Base-by-base conservation (phyloP, 2,113 vertebrate genomes). In the Marmota flaviventris region DNA sequence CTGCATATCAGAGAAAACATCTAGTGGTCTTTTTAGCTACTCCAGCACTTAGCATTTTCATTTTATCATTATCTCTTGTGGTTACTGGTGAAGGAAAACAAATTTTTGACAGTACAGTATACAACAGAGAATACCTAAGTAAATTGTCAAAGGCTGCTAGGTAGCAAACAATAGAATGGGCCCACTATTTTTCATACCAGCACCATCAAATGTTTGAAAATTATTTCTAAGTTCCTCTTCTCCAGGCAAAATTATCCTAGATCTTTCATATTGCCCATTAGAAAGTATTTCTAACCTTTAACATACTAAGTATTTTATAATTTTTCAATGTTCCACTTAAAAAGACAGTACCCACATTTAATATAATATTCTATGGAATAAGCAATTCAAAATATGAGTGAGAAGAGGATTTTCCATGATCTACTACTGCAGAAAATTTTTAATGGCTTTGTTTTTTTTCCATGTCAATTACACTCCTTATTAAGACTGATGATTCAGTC, bases 271-370 rank as follows among this genome's bases (percentile, higher is more conserved):
- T 37, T 45, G 5, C n/a, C 58, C 67, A 7, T 12, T 79, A 56
- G 82, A 58, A 5, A 51, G 88, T 89, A 92, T 83, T 93, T 93
- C 73, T 37, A 89, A 13, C 45, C 45, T 82, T 90, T 85, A 45
- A 34, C 24, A 45, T 69, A 20, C 13, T 86, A 72, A 94, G 48
- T 37, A 42, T 42, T 94, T 63, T 32, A 56, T 81, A 32, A 91
- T 39, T 95, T 91, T 93, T 83, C 53, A 8, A 3, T 48, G 2
- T 81, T 85, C 58, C 25, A 72, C 32, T 93, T 75, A 87, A 91
- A 45, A 79, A 70, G 77, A 25, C n/a, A 18, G 48, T 63, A 29
- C 18, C n/a, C 67, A 77, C 27, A 77, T 89, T 61, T 85, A 67
- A 69, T 65, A 53, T 20, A n/a, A 18, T 42, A 16, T 67, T 82